phyloP scores from a whole-genome alignment of 2,888 invertebrate genomes.

The Trichacis sp. region DNA sequence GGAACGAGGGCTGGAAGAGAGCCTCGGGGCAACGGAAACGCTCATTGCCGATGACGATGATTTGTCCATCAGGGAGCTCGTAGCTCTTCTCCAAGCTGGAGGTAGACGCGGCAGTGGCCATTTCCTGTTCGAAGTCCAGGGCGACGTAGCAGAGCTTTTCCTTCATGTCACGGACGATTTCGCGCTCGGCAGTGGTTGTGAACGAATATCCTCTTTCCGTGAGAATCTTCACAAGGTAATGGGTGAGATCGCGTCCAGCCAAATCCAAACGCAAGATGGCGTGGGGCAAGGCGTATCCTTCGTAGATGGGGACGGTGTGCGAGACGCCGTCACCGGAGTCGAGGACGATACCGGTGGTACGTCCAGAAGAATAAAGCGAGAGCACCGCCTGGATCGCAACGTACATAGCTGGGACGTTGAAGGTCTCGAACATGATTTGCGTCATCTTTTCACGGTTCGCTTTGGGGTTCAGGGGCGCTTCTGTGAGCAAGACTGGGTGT shows the following conservation, averaged over 20 bases:
- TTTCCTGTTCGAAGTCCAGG: conserved; percentile 96
- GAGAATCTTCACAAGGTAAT: conserved; percentile 94
- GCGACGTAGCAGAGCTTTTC: no score
- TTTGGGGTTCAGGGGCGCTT: no score
- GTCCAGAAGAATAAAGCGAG: conserved; percentile 93
- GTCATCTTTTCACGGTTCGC: conserved; percentile 90
- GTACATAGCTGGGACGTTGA: conserved; percentile 95
- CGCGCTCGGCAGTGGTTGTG: conserved; percentile 92
- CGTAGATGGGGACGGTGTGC: no score
- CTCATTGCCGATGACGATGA: conserved; percentile 94
- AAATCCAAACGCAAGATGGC: conserved; percentile 93
- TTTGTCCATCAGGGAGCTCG: no score
- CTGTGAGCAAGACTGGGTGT: no score
- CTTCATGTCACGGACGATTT: conserved; percentile 95
- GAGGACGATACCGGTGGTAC: conserved; percentile 95
- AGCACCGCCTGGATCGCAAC: conserved; percentile 93
- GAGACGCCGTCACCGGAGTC: no score
- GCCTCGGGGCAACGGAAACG: no score
- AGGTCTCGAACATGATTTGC: no score
- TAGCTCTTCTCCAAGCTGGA: no score
- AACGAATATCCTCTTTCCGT: conserved; percentile 92
- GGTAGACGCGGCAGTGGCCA: conserved; percentile 92
- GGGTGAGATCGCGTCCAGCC: conserved; percentile 92
- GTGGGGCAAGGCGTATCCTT: conserved; percentile 92
- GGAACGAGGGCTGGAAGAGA: no score